phyloP scores from a whole-genome alignment of 2,888 invertebrate genomes.

The Monoplex corrugatus region DNA sequence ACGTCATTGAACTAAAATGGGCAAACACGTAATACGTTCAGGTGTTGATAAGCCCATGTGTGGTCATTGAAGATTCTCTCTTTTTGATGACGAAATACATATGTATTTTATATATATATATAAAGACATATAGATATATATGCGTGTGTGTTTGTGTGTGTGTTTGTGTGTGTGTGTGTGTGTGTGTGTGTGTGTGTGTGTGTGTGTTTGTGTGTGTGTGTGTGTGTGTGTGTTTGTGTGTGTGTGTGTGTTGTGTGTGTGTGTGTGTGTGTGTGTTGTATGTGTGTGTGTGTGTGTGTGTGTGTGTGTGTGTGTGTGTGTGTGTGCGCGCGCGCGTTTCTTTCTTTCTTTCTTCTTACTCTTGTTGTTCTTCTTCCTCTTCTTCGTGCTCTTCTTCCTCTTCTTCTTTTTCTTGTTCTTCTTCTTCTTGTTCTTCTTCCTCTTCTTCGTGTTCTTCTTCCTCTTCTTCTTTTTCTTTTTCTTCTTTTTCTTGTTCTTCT shows the following conservation, averaged over 20 bases:
- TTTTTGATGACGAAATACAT: no score
- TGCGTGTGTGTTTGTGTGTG: no score
- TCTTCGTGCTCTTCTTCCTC: background rate
- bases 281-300: background rate
- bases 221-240: slow-evolving; percentile 36
- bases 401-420: background rate
- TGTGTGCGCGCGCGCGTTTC: background rate
- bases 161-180: no score
- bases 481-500: no score
- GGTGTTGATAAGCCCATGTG: no score
- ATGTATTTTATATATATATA: no score
- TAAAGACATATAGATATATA: no score
- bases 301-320: background rate
- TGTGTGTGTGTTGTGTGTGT: slow-evolving; percentile 22
- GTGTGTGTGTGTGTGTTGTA: background rate
- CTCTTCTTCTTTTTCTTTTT: background rate
- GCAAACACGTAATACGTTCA: no score
- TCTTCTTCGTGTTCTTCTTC: background rate
- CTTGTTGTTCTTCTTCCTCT: background rate
- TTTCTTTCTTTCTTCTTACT: background rate
- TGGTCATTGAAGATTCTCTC: no score
- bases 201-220: slow-evolving; percentile 24
- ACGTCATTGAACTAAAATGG: no score
- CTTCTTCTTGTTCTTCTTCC: background rate
- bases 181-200: slow-evolving; percentile 19